These are phyloP conservation scores for Cercocebus atys DNA, from an alignment of 2,113 vertebrate species.

Conservation along the genomic window DNA sequence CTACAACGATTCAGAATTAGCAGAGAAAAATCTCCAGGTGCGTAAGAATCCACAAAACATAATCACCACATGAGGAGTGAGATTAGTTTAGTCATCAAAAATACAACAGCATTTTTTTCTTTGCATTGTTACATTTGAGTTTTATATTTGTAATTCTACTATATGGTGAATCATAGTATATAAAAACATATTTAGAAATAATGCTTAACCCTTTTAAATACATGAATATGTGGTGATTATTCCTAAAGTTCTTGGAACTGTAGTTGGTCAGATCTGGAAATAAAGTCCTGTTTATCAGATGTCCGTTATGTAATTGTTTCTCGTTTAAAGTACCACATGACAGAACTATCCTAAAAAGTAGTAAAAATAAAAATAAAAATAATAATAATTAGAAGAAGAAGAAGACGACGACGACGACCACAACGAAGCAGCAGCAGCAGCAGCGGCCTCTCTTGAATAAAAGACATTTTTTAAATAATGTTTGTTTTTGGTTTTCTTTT, in stretches of 20 bases:
- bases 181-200: background rate
- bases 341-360: background rate
- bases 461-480: background rate
- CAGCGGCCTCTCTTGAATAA: no score
- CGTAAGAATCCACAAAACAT: background rate
- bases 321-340: background rate
- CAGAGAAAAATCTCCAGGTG: background rate
- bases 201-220: background rate
- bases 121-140: background rate
- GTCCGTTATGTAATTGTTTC: background rate
- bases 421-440: no score
- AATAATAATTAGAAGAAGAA: background rate
- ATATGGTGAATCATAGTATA: background rate
- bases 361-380: background rate
- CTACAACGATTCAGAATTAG: fast-evolving
- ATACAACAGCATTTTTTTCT: background rate
- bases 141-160: background rate
- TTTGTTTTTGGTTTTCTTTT: background rate
- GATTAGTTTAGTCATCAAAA: background rate
- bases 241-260: background rate
- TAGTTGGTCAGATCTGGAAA: background rate
- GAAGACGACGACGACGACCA: no score
- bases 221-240: background rate
- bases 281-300: background rate
- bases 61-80: background rate